Evolutionary conservation across 2,113 vertebrate species (phyloP), one percentile per base, ranked within the genome.

Genomic region (Smithornis capensis): DNA sequence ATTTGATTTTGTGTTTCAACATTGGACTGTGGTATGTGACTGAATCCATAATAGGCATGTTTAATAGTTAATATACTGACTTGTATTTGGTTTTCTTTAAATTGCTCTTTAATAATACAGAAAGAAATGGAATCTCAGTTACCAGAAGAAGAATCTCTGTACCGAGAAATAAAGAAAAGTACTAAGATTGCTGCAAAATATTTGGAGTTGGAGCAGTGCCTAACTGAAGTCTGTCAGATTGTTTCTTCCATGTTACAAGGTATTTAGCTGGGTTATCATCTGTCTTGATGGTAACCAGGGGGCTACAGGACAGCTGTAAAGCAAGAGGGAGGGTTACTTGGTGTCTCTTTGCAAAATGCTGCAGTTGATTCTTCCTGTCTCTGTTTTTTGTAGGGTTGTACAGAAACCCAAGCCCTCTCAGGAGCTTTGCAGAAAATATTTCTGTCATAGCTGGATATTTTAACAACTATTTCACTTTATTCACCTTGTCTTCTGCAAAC

Each of bases 171-270:
- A 74, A 97, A 95, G 92, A 98, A 44, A 70, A 93, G 98, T 67
- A 91, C 75, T 33, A 95, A 84, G 12, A 88, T 98, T n/a, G 98
- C 98, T 35, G 80, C 74, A 19, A 97, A 98, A 60, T 98, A 98
- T n/a, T 97, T 98, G 85, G 97, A 98, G 90, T 94, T 99, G 69
- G 98, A 98, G 86, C 96, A 97, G 35, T 98, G 98, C 70, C 79
- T 98, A 53, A 94, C 94, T 79, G 97, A 98, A 93, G 91, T 98
- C 52, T 93, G 97, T 85, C 96, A 97, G 11, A 96, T 97, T 24
- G 81, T 98, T 82, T 97, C 96, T 74, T 89, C 95, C n/a, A 49
- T 85, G 7, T 94, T 99, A 37, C 97, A 89, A 99, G 99, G 99
- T 99, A 97, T 45, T 73, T 52, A 16, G 3, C 53, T 70, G 68